phyloP scores from a whole-genome alignment of 2,888 invertebrate species.

The Drosophila stalkeri region DNA sequence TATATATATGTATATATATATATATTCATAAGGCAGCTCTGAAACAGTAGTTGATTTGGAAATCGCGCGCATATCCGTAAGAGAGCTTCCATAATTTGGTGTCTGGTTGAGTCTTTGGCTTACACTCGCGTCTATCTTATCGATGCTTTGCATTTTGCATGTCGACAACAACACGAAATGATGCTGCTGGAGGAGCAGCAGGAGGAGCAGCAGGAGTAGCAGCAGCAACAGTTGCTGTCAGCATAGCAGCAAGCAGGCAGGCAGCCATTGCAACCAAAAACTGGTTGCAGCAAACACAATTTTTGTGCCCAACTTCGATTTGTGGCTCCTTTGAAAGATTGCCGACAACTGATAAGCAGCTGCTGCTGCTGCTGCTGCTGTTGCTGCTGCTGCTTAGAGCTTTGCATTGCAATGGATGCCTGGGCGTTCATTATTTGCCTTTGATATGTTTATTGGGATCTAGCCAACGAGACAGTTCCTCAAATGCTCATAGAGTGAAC shows the following conservation, averaged over 20 bases:
- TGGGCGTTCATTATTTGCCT: conserved; percentile 59
- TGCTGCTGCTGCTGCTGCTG: conserved; percentile 12
- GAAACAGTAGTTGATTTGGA: conserved; percentile 81
- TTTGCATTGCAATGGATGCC: conserved; percentile 26
- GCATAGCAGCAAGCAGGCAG: conserved; percentile 16
- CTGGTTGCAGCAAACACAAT: conserved; percentile 56
- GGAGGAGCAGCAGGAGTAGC: conserved; percentile 55
- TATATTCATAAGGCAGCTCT: conserved; percentile 14
- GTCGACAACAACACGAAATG: conserved; percentile 62
- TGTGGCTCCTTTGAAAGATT: conserved; percentile 83
- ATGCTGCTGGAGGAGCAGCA: conserved; percentile 15
- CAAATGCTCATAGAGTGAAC: conserved; percentile 10
- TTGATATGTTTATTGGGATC: conserved; percentile 74
- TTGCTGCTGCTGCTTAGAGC: conserved; percentile 17
- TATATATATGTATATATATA: no score
- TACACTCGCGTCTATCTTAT: conserved; percentile 69
- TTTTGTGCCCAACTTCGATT: conserved; percentile 51
- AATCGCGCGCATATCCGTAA: conserved; percentile 81
- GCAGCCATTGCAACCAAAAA: conserved; percentile 67
- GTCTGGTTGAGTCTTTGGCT: conserved; percentile 4
- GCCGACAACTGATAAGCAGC: conserved; percentile 84
- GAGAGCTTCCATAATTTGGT: conserved; percentile 81
- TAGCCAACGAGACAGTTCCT: conserved; percentile 21
- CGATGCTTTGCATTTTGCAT: conserved; percentile 82
- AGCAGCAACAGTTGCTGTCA: conserved; percentile 42